phyloP scores from a whole-genome alignment of 1,140 invertebrate genomes.

The Anastatus disparis region DNA sequence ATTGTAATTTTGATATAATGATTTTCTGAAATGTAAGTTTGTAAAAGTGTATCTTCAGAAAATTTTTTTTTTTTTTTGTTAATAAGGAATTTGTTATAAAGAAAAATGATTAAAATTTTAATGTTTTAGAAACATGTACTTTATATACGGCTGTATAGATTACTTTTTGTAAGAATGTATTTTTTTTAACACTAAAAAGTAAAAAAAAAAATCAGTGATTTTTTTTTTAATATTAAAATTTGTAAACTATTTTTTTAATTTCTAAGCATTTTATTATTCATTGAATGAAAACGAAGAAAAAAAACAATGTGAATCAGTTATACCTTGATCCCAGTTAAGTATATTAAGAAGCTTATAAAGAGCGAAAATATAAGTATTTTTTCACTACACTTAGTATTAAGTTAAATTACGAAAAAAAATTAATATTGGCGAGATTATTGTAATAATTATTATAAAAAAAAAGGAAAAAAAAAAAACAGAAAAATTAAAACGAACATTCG shows the following conservation, averaged over 20 bases:
- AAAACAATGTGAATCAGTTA: conserved; percentile 10
- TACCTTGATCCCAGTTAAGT: neutral
- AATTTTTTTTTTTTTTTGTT: neutral
- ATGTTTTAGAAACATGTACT: conserved; percentile 10
- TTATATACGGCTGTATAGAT: conserved; percentile 30
- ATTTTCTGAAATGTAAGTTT: conserved; percentile 2
- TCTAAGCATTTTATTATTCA: conserved; percentile 4
- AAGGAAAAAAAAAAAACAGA: too few relatives aligned
- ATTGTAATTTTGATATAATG: neutral
- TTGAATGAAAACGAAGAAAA: neutral
- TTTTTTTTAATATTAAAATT: conserved; percentile 1
- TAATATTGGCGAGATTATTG: conserved; percentile 36
- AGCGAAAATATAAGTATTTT: conserved; percentile 25
- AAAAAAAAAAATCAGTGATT: neutral
- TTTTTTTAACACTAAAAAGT: neutral
- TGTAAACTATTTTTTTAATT: neutral
- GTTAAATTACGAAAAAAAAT: conserved; percentile 31
- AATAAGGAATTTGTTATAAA: neutral
- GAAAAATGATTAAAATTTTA: conserved; percentile 12
- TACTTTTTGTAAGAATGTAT: neutral
- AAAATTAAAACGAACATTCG: conserved; percentile 12
- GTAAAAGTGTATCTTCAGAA: neutral
- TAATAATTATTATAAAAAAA: neutral
- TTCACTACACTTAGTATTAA: conserved; percentile 26
- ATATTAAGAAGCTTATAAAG: conserved; percentile 4